Evolutionary conservation across 2,888 invertebrate species (phyloP).

Genomic region (Galerucella calmariensis): DNA sequence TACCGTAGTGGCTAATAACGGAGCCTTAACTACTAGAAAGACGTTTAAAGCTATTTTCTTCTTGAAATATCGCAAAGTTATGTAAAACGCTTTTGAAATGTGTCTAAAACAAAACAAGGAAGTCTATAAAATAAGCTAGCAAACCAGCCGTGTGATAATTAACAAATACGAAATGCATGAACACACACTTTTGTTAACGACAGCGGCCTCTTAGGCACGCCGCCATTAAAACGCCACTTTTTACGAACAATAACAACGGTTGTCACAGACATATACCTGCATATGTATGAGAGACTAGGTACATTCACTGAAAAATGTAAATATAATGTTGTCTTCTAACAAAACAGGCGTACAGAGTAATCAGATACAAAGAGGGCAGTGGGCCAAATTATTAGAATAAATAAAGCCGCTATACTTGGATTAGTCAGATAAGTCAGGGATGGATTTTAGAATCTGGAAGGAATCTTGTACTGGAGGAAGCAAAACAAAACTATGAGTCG

Average conservation of each 20-base stretch:
- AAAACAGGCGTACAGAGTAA: neutral
- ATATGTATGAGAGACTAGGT: neutral
- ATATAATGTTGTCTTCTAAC: neutral
- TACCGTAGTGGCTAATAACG: too few species aligned
- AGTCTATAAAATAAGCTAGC: neutral
- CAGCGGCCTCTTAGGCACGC: neutral
- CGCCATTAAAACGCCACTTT: neutral
- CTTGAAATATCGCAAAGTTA: neutral
- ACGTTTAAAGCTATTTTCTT: neutral
- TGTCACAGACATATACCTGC: neutral
- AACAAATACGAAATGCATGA: slow-evolving; percentile 16
- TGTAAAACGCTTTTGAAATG: slow-evolving; percentile 1
- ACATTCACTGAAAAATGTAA: neutral
- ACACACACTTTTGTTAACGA: slow-evolving; percentile 5
- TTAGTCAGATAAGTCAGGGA: too few species aligned
- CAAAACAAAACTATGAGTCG: too few species aligned
- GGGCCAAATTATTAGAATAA: too few species aligned
- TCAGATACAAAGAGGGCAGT: too few species aligned
- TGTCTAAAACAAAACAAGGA: slow-evolving; percentile 4
- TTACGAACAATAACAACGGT: neutral
- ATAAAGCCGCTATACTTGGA: too few species aligned
- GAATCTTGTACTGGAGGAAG: too few species aligned
- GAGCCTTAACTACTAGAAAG: too few species aligned
- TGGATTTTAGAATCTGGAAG: too few species aligned
- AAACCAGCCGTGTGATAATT: slow-evolving; percentile 1